Evolutionary conservation across 1,140 invertebrate species (phyloP).

Genomic region (Artemia franciscana): DNA sequence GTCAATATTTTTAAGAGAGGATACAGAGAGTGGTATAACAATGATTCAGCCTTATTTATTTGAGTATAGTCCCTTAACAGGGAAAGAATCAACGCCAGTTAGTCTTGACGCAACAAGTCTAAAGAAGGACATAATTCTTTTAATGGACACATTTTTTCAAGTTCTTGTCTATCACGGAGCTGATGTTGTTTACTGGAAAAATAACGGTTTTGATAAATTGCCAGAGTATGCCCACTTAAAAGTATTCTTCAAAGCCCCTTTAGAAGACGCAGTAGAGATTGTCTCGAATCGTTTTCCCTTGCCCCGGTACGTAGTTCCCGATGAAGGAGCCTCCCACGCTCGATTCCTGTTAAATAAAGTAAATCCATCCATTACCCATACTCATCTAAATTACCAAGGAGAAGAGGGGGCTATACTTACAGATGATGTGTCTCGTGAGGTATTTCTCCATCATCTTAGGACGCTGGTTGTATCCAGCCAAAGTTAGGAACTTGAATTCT

Average conservation of each 20-base stretch:
- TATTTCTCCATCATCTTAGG: conserved; percentile 99
- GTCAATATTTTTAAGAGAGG: conserved; percentile 22
- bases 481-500: no score
- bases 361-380: conserved; percentile 98
- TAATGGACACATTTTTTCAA: conserved; percentile 99
- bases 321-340: conserved; percentile 90
- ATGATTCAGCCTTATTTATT: conserved; percentile 99
- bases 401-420: conserved; percentile 94
- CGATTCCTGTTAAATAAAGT: conserved; percentile 96
- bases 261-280: conserved; percentile 93
- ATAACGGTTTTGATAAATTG: conserved; percentile 82
- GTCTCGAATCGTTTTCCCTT: conserved; percentile 86
- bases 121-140: conserved; percentile 80
- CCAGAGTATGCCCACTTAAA: conserved; percentile 94
- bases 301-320: conserved; percentile 95
- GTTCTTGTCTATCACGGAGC: conserved; percentile 99
- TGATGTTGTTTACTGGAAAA: conserved; percentile 45
- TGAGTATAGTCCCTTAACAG: conserved; percentile 91
- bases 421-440: conserved; percentile 96
- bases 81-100: conserved; percentile 90
- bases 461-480: conserved; percentile 91
- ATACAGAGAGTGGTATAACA: conserved; percentile 66
- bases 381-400: no score
- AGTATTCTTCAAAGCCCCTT: conserved; percentile 79
- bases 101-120: conserved; percentile 91